Base-by-base conservation (phyloP, 2,113 vertebrate genomes). In the Blennius ocellaris region DNA sequence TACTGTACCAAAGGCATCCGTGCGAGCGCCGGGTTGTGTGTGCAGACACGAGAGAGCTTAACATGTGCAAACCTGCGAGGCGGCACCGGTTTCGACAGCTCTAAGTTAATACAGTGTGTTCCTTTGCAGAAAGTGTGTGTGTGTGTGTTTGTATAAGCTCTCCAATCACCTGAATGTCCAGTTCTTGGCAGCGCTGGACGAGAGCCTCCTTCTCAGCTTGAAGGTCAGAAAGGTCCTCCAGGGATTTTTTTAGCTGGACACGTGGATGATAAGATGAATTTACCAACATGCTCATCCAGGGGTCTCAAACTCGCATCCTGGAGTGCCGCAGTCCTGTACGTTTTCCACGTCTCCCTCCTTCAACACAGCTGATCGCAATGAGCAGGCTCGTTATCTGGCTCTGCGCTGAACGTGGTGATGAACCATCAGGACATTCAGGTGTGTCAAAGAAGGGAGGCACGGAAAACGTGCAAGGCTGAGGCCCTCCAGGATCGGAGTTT, bases 151-250 rank as follows among this genome's bases (percentile, higher is more conserved):
- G 49, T 15, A 2, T 36, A 6, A 49, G 51, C 1, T 61, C 3
- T 30, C 52, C 16, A 50, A 82, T 85, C 80, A 99, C 98, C 96
- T 98, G 98, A 49, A 97, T 76, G 73, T 99, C 98, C 15, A 99
- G 90, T 85, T 98, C 97, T 84, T 97, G 95, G 74, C 97, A 99
- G 72, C 97, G 95, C 52, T 97, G 97, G 14, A 94, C 94, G 44
- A 99, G 75, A 12, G 97, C 95, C 43, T 98, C 97, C 86, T 97
- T 99, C 85, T 97, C 96, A 69, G 94, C 81, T 39, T 92, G 57
- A 38, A 95, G 94, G 70, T 95, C 95, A 58, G 93, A 81, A 63
- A 98, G 93, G 11, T 97, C 94, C 83, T 97, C 96, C 11, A 96
- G 77, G 30, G 95, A 90, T 90, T 93, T 96, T 91, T 96, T 97